Conservation (phyloP, 2,797 vertebrate species). For the Gastrophryne carolinensis region DNA sequence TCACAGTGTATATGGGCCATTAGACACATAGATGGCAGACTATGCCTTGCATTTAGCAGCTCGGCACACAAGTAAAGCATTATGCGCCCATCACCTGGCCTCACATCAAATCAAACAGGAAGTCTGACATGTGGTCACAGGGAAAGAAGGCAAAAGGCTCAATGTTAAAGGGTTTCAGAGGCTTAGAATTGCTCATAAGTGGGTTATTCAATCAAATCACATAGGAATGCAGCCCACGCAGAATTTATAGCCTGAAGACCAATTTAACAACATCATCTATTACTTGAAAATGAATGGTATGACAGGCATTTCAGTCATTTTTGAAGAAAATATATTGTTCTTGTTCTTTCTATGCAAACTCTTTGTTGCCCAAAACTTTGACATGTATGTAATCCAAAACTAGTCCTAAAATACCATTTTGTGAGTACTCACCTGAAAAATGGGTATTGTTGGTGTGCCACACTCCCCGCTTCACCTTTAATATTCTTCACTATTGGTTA, state of each 20-base stretch:
- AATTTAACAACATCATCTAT: neutral
- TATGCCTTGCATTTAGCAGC: neutral
- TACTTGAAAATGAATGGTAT: neutral
- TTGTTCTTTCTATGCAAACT: neutral
- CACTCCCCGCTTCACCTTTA: no score
- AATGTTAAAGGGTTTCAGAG: neutral
- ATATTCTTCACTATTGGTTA: no score
- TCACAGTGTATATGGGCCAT: neutral
- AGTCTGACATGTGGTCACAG: neutral
- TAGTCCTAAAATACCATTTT: no score
- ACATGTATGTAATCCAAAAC: no score
- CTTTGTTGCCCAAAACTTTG: neutral
- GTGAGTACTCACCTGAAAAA: no score
- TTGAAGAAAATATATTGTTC: no score
- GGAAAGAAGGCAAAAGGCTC: neutral
- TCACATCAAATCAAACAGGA: slow-evolving; percentile 58
- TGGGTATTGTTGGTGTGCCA: no score
- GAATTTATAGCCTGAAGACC: neutral
- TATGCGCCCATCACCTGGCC: slow-evolving; percentile 55
- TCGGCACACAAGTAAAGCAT: slow-evolving; percentile 53
- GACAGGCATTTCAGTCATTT: neutral
- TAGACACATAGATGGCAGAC: neutral
- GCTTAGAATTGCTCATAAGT: slow-evolving; percentile 8
- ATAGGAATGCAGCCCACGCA: neutral
- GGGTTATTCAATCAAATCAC: slow-evolving; percentile 10